Percentiles rank a stretch among this genome's conserved stretches.
These are phyloP conservation scores for Andrena marginata DNA, from an alignment of 2,888 invertebrate species.

Conservation along the genomic window DNA sequence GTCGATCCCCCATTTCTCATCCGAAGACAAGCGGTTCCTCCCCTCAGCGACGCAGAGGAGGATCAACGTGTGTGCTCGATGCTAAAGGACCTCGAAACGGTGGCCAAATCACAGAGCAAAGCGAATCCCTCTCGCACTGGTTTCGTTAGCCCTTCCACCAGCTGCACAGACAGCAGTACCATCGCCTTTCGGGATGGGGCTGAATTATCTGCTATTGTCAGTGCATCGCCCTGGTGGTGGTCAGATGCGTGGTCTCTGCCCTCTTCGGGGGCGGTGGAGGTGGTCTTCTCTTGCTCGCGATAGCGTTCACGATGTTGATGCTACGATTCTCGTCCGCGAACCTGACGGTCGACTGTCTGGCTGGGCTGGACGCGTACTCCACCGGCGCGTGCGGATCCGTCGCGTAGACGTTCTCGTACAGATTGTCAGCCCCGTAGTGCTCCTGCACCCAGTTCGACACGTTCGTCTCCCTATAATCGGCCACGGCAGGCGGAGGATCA, in stretches of 20 bases:
- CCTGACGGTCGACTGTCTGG: constrained; percentile 75
- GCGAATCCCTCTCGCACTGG: constrained; percentile 29
- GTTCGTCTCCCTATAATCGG: constrained; percentile 92
- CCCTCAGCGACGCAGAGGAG: constrained; percentile 25
- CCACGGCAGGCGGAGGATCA: constrained; percentile 90
- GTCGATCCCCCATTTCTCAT: constrained; percentile 12
- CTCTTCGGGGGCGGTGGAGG: constrained; percentile 96
- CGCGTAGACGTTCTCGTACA: constrained; percentile 92
- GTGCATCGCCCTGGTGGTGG: constrained; percentile 86
- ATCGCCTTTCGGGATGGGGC: constrained; percentile 79
- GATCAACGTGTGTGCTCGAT: constrained; percentile 41
- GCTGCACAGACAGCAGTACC: constrained; percentile 81
- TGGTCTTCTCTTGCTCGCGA: constrained; percentile 89
- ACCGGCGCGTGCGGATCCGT: constrained; percentile 85
- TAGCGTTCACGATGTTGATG: constrained; percentile 82
- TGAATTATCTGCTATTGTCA: constrained; percentile 84
- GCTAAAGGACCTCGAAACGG: constrained; percentile 43
- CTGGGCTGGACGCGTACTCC: constrained; percentile 84
- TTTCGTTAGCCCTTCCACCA: constrained; percentile 81
- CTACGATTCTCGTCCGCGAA: constrained; percentile 82
- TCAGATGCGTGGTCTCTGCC: constrained; percentile 94
- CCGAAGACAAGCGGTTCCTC: not conserved
- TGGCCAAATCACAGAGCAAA: constrained; percentile 53
- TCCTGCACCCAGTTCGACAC: constrained; percentile 96
- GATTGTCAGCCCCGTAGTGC: constrained; percentile 91